phyloP scores from a whole-genome alignment of 2,797 vertebrate species.

The Tauraco hartlaubi region DNA sequence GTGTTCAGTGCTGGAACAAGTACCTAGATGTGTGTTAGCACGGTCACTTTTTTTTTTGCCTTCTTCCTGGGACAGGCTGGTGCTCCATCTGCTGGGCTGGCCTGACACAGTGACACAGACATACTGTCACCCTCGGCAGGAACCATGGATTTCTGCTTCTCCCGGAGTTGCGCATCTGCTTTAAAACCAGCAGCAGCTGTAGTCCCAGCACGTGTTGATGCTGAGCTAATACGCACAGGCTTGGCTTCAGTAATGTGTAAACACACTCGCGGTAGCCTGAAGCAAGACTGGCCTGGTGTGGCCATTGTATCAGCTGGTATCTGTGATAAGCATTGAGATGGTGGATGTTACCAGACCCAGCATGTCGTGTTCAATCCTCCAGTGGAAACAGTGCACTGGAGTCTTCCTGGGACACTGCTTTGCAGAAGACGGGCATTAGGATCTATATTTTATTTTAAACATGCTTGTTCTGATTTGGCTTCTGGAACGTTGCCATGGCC shows the following conservation, averaged over 20 bases:
- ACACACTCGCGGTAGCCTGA: background rate
- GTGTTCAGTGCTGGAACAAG: background rate
- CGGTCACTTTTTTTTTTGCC: fast-evolving
- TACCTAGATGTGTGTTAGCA: background rate
- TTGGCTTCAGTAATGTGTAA: background rate
- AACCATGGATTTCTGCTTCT: background rate
- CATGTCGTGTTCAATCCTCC: background rate
- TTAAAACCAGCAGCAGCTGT: background rate
- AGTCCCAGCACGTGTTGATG: background rate
- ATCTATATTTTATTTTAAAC: constrained; percentile 28
- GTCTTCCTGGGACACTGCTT: background rate
- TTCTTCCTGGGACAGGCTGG: background rate
- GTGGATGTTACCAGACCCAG: background rate
- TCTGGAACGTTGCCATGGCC: background rate
- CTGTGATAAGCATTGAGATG: background rate
- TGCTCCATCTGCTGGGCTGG: constrained; percentile 36
- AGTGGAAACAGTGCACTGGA: background rate
- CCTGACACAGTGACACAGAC: background rate
- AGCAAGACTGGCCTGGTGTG: background rate
- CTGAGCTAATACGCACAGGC: background rate
- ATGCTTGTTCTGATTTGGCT: constrained; percentile 2
- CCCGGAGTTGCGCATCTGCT: background rate
- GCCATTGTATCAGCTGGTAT: background rate
- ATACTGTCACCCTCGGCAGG: fast-evolving
- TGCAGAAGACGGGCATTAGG: background rate